phyloP scores from a whole-genome alignment of 2,113 vertebrate species.

The Hylia prasina region DNA sequence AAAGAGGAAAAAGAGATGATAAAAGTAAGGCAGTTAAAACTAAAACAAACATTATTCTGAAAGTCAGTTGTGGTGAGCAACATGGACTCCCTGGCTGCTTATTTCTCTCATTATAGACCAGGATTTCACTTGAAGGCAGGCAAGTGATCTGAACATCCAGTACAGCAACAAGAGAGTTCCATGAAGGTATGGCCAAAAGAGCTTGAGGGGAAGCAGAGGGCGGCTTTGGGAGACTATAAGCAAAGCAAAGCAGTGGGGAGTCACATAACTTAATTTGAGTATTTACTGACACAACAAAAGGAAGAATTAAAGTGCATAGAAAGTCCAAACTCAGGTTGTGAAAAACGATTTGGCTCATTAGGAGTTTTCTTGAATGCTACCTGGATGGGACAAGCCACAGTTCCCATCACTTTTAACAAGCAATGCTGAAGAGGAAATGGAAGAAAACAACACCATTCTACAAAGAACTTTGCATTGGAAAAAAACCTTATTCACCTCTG shows the following conservation, averaged over 20 bases:
- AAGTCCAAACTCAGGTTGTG: not conserved
- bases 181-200: not conserved
- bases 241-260: not conserved
- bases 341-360: not conserved
- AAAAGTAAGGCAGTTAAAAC: not conserved
- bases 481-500: not conserved
- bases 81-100: not conserved
- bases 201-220: not conserved
- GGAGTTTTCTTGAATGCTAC: not conserved
- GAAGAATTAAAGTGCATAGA: not conserved
- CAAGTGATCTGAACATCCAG: not conserved
- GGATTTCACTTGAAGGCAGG: not conserved
- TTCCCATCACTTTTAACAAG: not conserved
- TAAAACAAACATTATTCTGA: not conserved
- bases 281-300: not conserved
- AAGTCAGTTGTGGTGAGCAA: not conserved
- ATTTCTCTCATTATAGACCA: not conserved
- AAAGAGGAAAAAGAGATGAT: not conserved
- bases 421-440: not conserved
- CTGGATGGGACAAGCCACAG: not conserved
- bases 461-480: not conserved
- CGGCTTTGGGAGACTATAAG: not conserved
- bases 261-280: not conserved
- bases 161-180: not conserved
- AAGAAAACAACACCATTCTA: not conserved